Evolutionary conservation across 2,888 invertebrate species (phyloP).

Genomic region (Agrochola macilenta): DNA sequence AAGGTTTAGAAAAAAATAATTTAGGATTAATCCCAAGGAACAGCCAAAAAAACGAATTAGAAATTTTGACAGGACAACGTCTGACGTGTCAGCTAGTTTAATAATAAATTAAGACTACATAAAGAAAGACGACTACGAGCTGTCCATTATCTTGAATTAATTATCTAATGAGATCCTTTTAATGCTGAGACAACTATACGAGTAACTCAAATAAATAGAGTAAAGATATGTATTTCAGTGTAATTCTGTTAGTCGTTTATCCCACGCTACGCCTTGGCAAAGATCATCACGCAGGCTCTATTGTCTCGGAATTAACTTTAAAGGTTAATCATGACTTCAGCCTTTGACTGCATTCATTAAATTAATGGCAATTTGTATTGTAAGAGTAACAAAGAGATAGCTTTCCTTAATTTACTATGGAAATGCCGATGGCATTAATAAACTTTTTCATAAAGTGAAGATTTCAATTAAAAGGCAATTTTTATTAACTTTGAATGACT

Average conservation of each 20-base stretch:
- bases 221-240: constrained; percentile 26
- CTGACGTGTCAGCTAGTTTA: too few relatives aligned
- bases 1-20: too few relatives aligned
- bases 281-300: constrained; percentile 48
- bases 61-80: too few relatives aligned
- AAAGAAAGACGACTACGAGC: background rate
- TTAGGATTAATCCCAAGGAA: too few relatives aligned
- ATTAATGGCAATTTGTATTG: constrained; percentile 47
- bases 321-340: constrained; percentile 47
- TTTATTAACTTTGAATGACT: background rate
- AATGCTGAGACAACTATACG: background rate
- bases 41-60: too few relatives aligned
- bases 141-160: constrained; percentile 10
- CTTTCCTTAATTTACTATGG: constrained; percentile 24
- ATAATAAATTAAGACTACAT: background rate
- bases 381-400: constrained; percentile 45
- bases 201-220: constrained; percentile 7
- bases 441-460: constrained; percentile 15
- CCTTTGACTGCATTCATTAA: constrained; percentile 34
- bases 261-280: constrained; percentile 22
- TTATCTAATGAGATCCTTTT: constrained; percentile 18
- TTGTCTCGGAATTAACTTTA: constrained; percentile 45
- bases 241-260: constrained; percentile 32
- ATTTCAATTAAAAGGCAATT: constrained; percentile 35
- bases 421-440: constrained; percentile 44